These are phyloP conservation scores for Bos taurus DNA, from an alignment of 2,113 vertebrate species.

Conservation along the genomic window DNA sequence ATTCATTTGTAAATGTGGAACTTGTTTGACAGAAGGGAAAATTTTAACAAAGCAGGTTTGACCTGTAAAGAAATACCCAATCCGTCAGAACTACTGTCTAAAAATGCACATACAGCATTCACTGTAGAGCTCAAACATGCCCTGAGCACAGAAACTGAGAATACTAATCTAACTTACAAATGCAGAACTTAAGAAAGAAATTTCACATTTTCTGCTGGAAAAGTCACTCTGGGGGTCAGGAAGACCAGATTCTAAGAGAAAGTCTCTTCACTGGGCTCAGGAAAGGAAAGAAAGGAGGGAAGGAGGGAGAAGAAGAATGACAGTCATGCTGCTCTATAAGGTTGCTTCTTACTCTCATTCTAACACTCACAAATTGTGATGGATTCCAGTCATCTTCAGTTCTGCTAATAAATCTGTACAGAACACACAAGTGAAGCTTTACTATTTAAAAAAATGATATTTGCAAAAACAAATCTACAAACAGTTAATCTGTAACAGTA, in stretches of 20 bases:
- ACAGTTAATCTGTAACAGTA: neutral
- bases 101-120: neutral
- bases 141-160: neutral
- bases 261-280: neutral
- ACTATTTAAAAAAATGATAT: neutral
- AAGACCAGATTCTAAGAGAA: neutral
- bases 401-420: neutral
- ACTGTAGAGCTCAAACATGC: neutral
- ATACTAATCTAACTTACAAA: neutral
- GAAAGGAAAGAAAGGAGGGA: neutral
- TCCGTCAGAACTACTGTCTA: slow-evolving; percentile 28
- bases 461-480: neutral
- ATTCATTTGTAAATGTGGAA: slow-evolving; percentile 53
- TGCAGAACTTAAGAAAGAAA: neutral
- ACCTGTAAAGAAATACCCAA: slow-evolving; percentile 6
- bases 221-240: neutral
- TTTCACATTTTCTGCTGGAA: neutral
- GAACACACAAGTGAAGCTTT: neutral
- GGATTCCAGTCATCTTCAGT: neutral
- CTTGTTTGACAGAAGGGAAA: slow-evolving; percentile 35
- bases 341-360: neutral
- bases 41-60: slow-evolving; percentile 50
- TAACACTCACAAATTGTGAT: neutral
- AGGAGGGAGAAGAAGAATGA: neutral
- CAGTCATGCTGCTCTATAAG: neutral